Conservation (phyloP, 2,113 vertebrate genomes). For the Anseranas semipalmata region DNA sequence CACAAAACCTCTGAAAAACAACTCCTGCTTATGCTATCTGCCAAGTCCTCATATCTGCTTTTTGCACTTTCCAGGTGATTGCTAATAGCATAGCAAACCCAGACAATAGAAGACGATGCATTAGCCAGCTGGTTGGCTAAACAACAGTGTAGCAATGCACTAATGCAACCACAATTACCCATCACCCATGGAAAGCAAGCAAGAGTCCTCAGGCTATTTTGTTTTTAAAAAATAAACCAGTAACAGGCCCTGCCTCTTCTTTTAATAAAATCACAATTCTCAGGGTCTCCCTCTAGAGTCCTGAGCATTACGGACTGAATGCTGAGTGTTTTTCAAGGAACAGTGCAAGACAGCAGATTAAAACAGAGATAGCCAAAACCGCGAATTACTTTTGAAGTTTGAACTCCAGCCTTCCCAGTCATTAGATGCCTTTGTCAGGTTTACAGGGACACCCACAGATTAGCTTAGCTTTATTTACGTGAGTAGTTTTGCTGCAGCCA, state of each 20-base stretch:
- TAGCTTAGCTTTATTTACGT: neutral
- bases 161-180: neutral
- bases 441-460: neutral
- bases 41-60: neutral
- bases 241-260: neutral
- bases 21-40: neutral
- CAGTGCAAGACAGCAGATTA: neutral
- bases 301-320: neutral
- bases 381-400: neutral
- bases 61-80: neutral
- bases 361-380: neutral
- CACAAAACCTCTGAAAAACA: neutral
- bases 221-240: neutral
- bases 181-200: neutral
- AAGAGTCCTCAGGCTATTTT: neutral
- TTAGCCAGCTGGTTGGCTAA: neutral
- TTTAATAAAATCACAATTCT: neutral
- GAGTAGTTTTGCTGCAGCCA: neutral
- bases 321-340: neutral
- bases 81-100: neutral
- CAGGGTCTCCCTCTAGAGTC: neutral
- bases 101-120: neutral
- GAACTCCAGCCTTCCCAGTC: neutral
- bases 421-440: neutral
- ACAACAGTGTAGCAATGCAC: neutral